phyloP scores from a whole-genome alignment of 2,888 invertebrate genomes.

The Euzophera pinguis region DNA sequence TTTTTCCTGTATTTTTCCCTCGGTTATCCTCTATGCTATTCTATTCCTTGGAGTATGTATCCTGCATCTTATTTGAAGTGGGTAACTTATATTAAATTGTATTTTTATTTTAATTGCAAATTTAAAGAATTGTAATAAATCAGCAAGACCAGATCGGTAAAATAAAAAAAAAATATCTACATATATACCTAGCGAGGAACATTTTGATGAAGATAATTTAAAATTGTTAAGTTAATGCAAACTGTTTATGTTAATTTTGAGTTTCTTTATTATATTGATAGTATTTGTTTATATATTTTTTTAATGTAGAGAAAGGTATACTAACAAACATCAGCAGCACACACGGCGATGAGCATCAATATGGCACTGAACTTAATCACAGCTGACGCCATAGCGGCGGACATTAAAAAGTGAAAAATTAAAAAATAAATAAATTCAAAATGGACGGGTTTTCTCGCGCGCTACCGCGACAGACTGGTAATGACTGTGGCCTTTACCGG shows the following conservation, averaged over 20 bases:
- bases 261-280: neutral
- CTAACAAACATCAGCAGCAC: constrained; percentile 65
- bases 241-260: neutral
- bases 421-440: constrained; percentile 35
- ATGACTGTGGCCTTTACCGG: constrained; percentile 56
- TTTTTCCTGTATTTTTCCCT: too few relatives aligned
- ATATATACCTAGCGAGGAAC: too few relatives aligned
- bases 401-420: constrained; percentile 33
- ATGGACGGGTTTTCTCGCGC: constrained; percentile 43
- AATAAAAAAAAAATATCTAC: too few relatives aligned
- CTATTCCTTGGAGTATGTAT: too few relatives aligned
- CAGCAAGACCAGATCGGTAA: too few relatives aligned
- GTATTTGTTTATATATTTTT: neutral
- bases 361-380: constrained; percentile 72
- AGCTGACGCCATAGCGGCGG: constrained; percentile 60
- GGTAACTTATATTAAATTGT: too few relatives aligned
- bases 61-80: too few relatives aligned
- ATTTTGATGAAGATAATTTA: too few relatives aligned
- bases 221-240: too few relatives aligned
- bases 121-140: too few relatives aligned
- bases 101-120: too few relatives aligned
- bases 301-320: constrained; percentile 28
- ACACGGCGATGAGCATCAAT: constrained; percentile 56
- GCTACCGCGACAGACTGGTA: constrained; percentile 56
- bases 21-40: too few relatives aligned